Evolutionary conservation across 2,113 vertebrate genomes (phyloP).

Genomic region (Tympanuchus pallidicinctus): DNA sequence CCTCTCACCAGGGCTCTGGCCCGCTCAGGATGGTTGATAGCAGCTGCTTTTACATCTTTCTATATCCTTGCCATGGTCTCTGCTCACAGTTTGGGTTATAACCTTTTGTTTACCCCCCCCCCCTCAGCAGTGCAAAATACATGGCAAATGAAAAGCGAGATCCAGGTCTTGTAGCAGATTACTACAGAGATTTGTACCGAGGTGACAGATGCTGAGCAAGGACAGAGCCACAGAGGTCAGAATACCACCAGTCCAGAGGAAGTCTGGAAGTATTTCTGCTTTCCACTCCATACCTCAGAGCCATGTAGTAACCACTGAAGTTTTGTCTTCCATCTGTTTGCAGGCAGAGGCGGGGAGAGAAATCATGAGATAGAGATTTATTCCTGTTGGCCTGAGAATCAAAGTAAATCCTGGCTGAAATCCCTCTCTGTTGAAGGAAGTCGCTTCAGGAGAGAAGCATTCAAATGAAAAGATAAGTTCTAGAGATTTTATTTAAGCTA

Average conservation of each 20-base stretch:
- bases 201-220: neutral
- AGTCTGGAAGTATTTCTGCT: neutral
- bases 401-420: slow-evolving; percentile 34
- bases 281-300: neutral
- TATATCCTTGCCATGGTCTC: neutral
- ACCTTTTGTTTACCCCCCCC: neutral
- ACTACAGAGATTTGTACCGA: neutral
- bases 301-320: neutral
- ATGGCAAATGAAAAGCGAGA: neutral
- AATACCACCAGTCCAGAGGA: neutral
- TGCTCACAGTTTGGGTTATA: neutral
- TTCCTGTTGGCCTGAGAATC: slow-evolving; percentile 19
- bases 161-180: neutral
- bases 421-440: neutral
- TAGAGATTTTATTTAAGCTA: neutral
- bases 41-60: neutral
- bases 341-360: neutral
- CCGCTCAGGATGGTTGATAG: neutral
- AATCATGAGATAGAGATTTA: neutral
- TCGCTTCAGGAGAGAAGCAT: neutral
- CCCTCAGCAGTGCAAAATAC: neutral
- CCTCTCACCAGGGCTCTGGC: neutral
- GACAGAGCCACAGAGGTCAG: neutral
- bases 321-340: neutral
- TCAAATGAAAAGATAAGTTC: neutral